A percentile compares a stretch with the other conserved stretches of the same genome.
Conservation (phyloP, 2,113 vertebrate species). For the Rhea pennata region DNA sequence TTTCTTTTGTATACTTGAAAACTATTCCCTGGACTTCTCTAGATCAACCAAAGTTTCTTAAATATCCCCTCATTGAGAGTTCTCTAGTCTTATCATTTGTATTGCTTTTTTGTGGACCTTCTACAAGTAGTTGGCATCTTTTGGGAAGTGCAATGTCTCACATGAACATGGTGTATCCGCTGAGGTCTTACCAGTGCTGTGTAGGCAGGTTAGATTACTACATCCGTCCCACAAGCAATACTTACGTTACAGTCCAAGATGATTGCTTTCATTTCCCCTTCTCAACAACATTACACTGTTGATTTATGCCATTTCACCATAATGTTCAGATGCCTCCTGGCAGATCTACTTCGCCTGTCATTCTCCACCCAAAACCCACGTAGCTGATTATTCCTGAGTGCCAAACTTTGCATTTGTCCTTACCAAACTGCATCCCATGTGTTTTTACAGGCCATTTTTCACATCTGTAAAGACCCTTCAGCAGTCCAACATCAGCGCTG, state of each 20-base stretch:
- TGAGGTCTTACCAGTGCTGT: not conserved
- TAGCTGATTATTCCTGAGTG: not conserved
- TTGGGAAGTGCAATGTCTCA: not conserved
- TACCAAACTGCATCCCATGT: not conserved
- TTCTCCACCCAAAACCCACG: not conserved
- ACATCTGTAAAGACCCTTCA: not conserved
- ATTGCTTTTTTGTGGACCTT: not conserved
- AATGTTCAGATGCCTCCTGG: not conserved
- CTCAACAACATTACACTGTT: not conserved
- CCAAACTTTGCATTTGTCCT: not conserved
- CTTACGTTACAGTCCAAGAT: not conserved
- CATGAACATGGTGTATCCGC: not conserved
- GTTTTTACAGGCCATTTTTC: not conserved
- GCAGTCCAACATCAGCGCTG: not conserved
- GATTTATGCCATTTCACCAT: not conserved
- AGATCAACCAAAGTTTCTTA: not conserved
- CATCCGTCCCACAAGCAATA: not conserved
- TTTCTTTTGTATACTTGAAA: not conserved
- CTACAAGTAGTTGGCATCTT: not conserved
- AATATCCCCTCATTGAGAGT: not conserved
- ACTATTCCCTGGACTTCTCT: not conserved
- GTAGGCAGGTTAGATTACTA: not conserved
- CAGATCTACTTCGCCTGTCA: not conserved
- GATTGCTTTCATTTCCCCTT: not conserved
- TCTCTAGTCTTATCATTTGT: not conserved